These are phyloP conservation scores for Lytechinus pictus DNA, from an alignment of 35 echinoderm and acorn worm genomes.

Conservation along the genomic window DNA sequence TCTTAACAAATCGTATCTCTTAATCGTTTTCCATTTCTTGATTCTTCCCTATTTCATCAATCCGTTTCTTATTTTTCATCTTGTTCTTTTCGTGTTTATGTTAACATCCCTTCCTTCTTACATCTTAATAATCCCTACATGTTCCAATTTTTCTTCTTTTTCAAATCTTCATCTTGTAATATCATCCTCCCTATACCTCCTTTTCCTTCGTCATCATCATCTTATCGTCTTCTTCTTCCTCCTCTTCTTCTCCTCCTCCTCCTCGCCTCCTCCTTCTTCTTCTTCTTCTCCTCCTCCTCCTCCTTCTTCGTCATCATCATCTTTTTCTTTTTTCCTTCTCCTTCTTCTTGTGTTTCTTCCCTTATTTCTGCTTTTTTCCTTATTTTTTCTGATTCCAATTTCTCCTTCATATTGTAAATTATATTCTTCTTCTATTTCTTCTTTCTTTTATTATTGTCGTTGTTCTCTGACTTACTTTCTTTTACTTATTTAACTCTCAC, in stretches of 20 bases:
- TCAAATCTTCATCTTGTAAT: too few species aligned
- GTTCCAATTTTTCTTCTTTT: too few species aligned
- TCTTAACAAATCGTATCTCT: neutral
- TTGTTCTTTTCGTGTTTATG: too few species aligned
- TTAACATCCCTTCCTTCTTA: too few species aligned
- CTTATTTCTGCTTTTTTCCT: neutral
- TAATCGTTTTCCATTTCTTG: too few species aligned
- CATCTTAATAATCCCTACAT: too few species aligned
- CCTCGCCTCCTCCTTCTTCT: neutral
- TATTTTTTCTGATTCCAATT: too few species aligned
- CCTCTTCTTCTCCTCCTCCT: neutral
- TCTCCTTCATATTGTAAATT: neutral
- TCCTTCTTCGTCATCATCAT: neutral
- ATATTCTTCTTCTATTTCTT: neutral
- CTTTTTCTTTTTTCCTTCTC: neutral
- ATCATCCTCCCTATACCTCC: neutral
- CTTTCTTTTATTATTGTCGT: neutral
- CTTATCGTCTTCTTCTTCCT: neutral
- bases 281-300: neutral
- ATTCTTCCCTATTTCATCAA: too few species aligned
- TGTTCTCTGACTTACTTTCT: neutral
- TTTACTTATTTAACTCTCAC: neutral
- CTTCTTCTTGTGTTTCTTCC: neutral
- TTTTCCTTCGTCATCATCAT: neutral
- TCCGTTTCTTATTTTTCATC: too few species aligned